These are phyloP conservation scores for Adelges cooleyi DNA, from an alignment of 1,140 invertebrate genomes.

Conservation along the genomic window DNA sequence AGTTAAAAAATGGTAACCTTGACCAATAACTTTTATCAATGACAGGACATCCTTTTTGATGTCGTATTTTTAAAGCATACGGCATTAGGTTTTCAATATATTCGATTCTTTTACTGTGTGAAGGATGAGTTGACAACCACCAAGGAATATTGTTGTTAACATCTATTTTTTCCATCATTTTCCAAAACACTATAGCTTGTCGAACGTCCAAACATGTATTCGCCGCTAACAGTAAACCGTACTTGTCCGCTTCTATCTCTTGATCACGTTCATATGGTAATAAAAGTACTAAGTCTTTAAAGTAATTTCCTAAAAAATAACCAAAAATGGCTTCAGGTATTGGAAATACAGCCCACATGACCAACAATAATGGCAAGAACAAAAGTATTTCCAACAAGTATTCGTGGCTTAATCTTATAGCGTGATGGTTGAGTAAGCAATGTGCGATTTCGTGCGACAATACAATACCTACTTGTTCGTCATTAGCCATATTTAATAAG, in stretches of 20 bases:
- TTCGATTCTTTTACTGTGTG: neutral
- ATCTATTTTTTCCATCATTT: neutral
- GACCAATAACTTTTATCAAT: neutral
- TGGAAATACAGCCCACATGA: conserved; percentile 3
- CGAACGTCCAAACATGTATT: conserved; percentile 14
- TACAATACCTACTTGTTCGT: neutral
- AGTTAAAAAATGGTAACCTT: neutral
- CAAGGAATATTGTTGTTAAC: neutral
- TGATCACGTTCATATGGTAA: conserved; percentile 14
- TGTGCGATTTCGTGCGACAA: conserved; percentile 3
- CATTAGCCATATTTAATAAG: neutral
- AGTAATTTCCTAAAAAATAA: conserved; percentile 4
- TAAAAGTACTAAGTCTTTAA: neutral
- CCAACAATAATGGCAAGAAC: neutral
- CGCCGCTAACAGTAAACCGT: conserved; percentile 8
- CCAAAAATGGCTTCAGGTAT: conserved; percentile 13
- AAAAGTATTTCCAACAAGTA: conserved; percentile 17
- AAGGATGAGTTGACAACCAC: conserved; percentile 4
- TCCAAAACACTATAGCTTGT: conserved; percentile 2
- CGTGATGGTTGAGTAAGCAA: conserved; percentile 15
- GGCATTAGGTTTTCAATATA: conserved; percentile 11
- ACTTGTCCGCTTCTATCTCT: conserved; percentile 10
- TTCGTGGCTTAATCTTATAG: neutral
- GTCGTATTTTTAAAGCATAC: neutral
- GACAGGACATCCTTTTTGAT: conserved; percentile 9